A percentile compares a stretch with the other conserved stretches of the same genome.
Conservation (phyloP, 2,113 vertebrate genomes). For the Hydrolagus affinis region DNA sequence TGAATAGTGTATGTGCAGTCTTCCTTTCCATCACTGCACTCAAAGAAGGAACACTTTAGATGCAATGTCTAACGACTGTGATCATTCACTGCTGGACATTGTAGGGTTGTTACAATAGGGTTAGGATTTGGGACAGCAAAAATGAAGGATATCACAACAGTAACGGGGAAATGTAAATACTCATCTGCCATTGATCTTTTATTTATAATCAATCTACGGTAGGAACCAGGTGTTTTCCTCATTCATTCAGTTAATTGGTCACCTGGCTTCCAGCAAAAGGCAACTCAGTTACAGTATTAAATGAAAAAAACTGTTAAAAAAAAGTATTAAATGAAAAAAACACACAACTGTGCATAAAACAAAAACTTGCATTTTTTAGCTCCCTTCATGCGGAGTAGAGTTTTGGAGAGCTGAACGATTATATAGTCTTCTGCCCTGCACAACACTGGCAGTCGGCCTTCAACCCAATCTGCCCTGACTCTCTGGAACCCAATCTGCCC, state of each 20-base stretch:
- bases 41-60: not conserved
- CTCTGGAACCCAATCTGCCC: no score
- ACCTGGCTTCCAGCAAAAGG: not conserved
- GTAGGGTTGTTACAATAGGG: not conserved
- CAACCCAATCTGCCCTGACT: no score
- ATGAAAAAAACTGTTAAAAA: not conserved
- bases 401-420: no score
- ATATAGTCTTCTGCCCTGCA: no score
- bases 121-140: not conserved
- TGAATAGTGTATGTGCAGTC: not conserved
- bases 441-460: no score
- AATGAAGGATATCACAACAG: constrained; percentile 1
- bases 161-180: not conserved
- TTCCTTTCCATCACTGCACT: not conserved
- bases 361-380: no score
- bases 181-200: not conserved
- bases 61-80: not conserved
- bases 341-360: not conserved
- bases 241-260: not conserved
- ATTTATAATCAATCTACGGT: not conserved
- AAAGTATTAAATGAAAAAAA: not conserved
- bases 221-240: not conserved
- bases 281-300: not conserved
- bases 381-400: no score
- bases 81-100: not conserved